A percentile compares a stretch with the other conserved stretches of the same genome.
Evolutionary conservation across 2,888 invertebrate species (phyloP).

Genomic region (Itoplectis maculator): DNA sequence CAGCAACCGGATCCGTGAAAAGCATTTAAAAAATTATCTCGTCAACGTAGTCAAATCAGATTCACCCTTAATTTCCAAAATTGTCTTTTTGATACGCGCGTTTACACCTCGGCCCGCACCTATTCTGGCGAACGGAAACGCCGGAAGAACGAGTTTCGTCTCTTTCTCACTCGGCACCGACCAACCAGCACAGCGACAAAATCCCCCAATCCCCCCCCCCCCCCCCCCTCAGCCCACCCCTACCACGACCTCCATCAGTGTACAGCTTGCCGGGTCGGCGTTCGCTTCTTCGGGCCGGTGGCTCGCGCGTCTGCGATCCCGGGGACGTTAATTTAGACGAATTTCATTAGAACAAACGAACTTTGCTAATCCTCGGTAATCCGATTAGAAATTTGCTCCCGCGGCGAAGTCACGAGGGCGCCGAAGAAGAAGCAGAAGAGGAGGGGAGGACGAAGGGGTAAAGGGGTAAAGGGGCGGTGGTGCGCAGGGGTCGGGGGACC

Average conservation of each 20-base stretch:
- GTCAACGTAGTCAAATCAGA: constrained; percentile 24
- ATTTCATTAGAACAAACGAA: constrained; percentile 85
- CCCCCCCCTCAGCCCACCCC: no score
- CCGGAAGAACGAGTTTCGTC: constrained; percentile 11
- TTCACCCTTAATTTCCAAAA: constrained; percentile 1
- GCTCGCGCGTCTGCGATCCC: constrained; percentile 69
- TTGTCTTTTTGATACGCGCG: constrained; percentile 26
- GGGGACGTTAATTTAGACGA: constrained; percentile 84
- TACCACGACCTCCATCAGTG: neutral
- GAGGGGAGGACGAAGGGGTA: neutral
- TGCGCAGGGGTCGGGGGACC: constrained; percentile 1
- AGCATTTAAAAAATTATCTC: no score
- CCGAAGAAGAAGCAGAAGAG: constrained; percentile 29
- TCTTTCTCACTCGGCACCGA: constrained; percentile 20
- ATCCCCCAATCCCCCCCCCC: neutral
- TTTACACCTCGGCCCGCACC: constrained; percentile 20
- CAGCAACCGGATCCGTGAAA: no score
- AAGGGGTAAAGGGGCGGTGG: constrained; percentile 6
- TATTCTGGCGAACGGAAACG: no score
- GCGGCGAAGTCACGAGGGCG: constrained; percentile 77
- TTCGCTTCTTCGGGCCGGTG: constrained; percentile 65
- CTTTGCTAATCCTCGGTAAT: constrained; percentile 84
- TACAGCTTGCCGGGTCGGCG: neutral
- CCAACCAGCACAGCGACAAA: constrained; percentile 12
- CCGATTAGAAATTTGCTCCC: constrained; percentile 84